Conservation (phyloP, 1,140 invertebrate species). For the Sipha flava region DNA sequence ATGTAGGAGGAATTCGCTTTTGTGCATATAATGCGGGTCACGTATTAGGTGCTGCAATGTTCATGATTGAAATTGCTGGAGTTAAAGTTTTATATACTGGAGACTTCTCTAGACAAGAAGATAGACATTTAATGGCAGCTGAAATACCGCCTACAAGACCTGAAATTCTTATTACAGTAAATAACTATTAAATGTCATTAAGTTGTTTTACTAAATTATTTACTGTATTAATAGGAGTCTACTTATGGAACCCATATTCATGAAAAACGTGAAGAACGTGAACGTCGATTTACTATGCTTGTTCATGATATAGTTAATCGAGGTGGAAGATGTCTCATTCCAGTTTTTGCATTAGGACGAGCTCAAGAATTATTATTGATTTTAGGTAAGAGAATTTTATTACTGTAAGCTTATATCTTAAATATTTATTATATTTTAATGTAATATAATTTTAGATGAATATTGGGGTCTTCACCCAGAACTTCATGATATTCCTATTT, state of each 20-base stretch:
- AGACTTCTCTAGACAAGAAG: conserved; percentile 97
- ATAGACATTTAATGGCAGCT: conserved; percentile 97
- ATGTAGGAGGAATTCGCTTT: conserved; percentile 92
- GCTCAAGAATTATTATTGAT: conserved; percentile 95
- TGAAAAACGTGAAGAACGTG: conserved; percentile 93
- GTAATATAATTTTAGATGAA: conserved; percentile 61
- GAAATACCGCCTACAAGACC: conserved; percentile 94
- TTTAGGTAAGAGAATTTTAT: conserved; percentile 51
- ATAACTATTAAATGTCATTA: conserved; percentile 34
- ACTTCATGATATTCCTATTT: conserved; percentile 97
- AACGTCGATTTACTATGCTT: conserved; percentile 86
- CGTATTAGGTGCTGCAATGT: conserved; percentile 98
- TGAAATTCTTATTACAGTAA: conserved; percentile 89
- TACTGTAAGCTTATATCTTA: not conserved
- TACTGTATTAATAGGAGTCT: conserved; percentile 61
- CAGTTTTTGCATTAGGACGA: conserved; percentile 94
- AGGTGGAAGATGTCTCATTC: conserved; percentile 94
- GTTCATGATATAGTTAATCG: conserved; percentile 93
- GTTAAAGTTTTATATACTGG: conserved; percentile 94
- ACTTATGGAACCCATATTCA: conserved; percentile 99
- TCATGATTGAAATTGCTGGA: conserved; percentile 99
- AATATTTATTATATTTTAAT: conserved; percentile 28
- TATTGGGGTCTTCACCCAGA: conserved; percentile 98
- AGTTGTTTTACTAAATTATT: conserved; percentile 22
- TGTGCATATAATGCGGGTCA: conserved; percentile 99